phyloP scores from a whole-genome alignment of 2,888 invertebrate genomes.

The Arenicola marina region DNA sequence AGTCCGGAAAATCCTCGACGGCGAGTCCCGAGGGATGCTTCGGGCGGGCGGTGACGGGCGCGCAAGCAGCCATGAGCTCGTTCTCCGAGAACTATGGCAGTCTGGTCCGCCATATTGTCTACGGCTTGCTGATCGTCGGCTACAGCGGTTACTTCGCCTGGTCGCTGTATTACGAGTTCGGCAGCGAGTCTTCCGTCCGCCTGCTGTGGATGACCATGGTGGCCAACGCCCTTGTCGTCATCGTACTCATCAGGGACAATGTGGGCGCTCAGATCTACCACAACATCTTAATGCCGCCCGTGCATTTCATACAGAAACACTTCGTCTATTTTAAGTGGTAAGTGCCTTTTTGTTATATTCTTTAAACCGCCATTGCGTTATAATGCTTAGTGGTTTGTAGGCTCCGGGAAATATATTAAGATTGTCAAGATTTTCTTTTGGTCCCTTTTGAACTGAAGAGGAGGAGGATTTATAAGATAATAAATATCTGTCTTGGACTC shows the following conservation, averaged over 20 bases:
- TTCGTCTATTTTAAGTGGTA: constrained; percentile 15
- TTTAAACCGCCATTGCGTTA: too few species aligned
- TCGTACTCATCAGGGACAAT: constrained; percentile 8
- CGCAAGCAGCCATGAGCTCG: not conserved
- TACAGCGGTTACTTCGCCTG: constrained; percentile 49
- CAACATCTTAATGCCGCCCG: not conserved
- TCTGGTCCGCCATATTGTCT: not conserved
- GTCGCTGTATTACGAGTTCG: constrained; percentile 37
- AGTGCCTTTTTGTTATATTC: not conserved
- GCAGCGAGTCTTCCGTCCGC: constrained; percentile 20
- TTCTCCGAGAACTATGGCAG: not conserved
- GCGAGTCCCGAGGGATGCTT: not conserved
- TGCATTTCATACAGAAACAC: constrained; percentile 5
- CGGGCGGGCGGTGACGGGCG: not conserved
- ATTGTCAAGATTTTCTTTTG: too few species aligned
- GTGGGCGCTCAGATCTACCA: constrained; percentile 9
- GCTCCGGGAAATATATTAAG: too few species aligned
- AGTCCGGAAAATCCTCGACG: too few species aligned
- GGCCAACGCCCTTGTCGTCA: constrained; percentile 9
- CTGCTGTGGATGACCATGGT: constrained; percentile 27
- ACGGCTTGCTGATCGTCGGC: constrained; percentile 6
- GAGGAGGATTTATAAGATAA: too few species aligned
- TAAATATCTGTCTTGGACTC: too few species aligned
- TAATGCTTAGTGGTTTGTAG: too few species aligned
- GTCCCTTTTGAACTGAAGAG: too few species aligned